Base-by-base conservation (phyloP, 2,113 vertebrate species). In the Diglossa brunneiventris region DNA sequence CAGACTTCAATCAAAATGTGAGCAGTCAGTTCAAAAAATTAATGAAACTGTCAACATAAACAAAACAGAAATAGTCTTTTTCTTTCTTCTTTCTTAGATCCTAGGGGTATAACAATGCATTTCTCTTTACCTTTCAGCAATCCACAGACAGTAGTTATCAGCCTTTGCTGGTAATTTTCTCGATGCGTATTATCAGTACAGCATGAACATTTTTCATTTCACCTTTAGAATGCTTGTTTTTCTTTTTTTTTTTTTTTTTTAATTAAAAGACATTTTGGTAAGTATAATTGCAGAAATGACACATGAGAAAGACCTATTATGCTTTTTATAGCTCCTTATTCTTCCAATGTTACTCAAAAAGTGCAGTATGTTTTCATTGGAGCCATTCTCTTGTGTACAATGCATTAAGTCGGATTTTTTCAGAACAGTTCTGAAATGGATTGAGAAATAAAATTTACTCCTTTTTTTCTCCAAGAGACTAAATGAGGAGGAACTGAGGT, bases 31-130 rank as follows among this genome's bases (percentile, higher is more conserved):
- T 79, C 3, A 74, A 94, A 86, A 88, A 77, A 50, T 15, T 77
- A 95, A 95, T 84, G 49, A 93, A 95, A 47, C 31, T 66, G 42
- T 90, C 76, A 92, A 87, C 30, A 82, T 52, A 94, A 94, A 70
- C 49, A 84, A 72, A 90, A 86, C 47, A 87, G 31, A 92, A 94
- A 75, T 35, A 58, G 5, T 23, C 1, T 22, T 70, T 53, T 78
- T 23, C 24, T 58, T 44, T 20, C 28, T 64, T 58, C 13, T 31
- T 59, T 56, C 26, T 20, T 52, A 42, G 23, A 59, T 70, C 7
- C 26, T 79, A 49, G 5, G 15, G 5, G 5, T 52, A 39, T 76
- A 84, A 47, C 4, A 44, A 24, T 55, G 19, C 14, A 90, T 58
- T 95, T 87, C 27, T 90, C 35, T 82, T 91, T 87, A 63, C 26